Evolutionary conservation across 2,888 invertebrate species (phyloP).

Genomic region (Mesopsocus fuscifrons): DNA sequence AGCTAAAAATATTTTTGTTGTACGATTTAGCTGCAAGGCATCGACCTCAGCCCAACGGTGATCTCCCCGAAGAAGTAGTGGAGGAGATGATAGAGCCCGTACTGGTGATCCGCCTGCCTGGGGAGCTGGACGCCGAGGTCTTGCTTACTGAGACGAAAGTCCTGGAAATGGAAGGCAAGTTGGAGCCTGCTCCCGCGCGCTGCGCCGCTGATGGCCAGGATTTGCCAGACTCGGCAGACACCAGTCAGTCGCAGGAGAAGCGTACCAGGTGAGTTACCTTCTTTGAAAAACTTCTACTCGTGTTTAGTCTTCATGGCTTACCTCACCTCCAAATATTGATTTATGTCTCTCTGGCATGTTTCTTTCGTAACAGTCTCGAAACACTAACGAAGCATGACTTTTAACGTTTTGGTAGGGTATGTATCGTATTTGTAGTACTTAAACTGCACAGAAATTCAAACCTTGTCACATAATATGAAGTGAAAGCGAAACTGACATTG

Average conservation of each 20-base stretch:
- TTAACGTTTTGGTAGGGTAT: too few species aligned
- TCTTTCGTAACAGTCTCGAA: too few species aligned
- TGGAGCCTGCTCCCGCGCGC: slow-evolving; percentile 10
- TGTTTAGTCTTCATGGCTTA: too few species aligned
- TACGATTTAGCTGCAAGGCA: not conserved
- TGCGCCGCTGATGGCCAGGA: slow-evolving; percentile 21
- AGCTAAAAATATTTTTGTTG: too few species aligned
- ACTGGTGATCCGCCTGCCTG: slow-evolving; percentile 47
- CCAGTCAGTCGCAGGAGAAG: slow-evolving; percentile 31
- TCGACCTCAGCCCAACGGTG: not conserved
- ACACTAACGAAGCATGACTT: too few species aligned
- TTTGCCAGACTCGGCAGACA: slow-evolving; percentile 19
- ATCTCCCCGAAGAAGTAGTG: not conserved
- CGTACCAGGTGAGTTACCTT: slow-evolving; percentile 29
- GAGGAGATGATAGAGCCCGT: slow-evolving; percentile 26
- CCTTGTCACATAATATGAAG: too few species aligned
- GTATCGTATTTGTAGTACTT: too few species aligned
- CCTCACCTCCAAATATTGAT: too few species aligned
- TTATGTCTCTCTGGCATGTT: too few species aligned
- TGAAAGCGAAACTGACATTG: too few species aligned
- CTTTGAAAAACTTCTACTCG: too few species aligned
- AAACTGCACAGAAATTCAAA: too few species aligned
- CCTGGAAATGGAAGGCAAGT: slow-evolving; percentile 15
- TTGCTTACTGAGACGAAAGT: slow-evolving; percentile 39
- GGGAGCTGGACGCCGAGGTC: slow-evolving; percentile 40